Percentiles rank a stretch among this genome's conserved stretches.
phyloP scores from a whole-genome alignment of 2,888 invertebrate species.

The Notodromas monacha region DNA sequence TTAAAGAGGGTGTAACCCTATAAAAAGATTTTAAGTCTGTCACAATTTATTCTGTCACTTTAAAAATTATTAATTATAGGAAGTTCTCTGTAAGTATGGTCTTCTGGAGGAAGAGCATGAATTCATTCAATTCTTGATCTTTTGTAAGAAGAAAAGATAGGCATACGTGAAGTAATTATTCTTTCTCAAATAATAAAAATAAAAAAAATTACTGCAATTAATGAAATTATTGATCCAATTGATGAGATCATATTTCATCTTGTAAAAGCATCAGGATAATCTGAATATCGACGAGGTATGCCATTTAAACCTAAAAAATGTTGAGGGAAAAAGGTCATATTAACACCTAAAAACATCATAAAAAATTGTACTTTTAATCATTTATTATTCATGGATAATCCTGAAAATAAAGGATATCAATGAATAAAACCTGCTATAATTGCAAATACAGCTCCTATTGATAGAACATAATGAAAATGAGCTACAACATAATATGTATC shows the following conservation, averaged over 20 bases:
- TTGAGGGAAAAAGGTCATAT: constrained; percentile 45
- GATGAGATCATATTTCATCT: constrained; percentile 13
- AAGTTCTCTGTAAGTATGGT: constrained; percentile 10
- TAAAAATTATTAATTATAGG: constrained; percentile 5
- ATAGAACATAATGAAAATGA: constrained; percentile 46
- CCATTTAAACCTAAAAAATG: constrained; percentile 33
- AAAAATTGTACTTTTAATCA: constrained; percentile 33
- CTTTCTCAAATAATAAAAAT: constrained; percentile 4
- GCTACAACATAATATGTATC: constrained; percentile 57
- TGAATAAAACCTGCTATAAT: constrained; percentile 37
- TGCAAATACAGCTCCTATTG: constrained; percentile 43
- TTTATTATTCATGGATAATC: constrained; percentile 24
- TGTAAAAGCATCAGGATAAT: constrained; percentile 15
- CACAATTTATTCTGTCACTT: constrained; percentile 5
- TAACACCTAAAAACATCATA: constrained; percentile 37
- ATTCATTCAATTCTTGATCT: constrained; percentile 8
- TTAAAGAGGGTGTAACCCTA: constrained; percentile 4
- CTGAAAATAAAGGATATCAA: constrained; percentile 33
- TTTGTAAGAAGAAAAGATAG: constrained; percentile 5
- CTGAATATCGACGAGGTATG: constrained; percentile 17
- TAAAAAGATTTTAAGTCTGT: constrained; percentile 5
- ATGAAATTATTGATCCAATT: constrained; percentile 12
- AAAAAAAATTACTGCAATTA: constrained; percentile 11
- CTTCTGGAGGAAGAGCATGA: constrained; percentile 8
- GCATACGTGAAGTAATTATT: constrained; percentile 5